These are phyloP conservation scores for Caenorhabditis wallacei DNA, from an alignment of 2,888 invertebrate genomes.

Conservation along the genomic window DNA sequence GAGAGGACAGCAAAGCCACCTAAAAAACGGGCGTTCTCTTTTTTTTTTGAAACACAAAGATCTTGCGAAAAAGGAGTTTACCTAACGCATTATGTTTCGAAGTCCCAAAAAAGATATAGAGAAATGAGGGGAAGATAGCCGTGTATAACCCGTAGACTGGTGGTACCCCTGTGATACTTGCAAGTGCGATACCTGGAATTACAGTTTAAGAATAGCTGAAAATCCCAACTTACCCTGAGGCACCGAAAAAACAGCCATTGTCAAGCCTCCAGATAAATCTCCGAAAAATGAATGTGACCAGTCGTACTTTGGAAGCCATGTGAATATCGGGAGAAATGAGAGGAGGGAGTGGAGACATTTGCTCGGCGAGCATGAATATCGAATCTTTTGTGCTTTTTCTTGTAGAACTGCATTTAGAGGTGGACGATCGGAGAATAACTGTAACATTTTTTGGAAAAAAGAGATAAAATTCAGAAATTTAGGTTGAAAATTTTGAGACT, in stretches of 20 bases:
- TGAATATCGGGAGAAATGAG: conserved; percentile 70
- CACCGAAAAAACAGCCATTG: conserved; percentile 82
- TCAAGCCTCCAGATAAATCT: conserved; percentile 81
- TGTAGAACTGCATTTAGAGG: conserved; percentile 63
- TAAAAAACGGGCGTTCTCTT: no score
- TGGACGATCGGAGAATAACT: conserved; percentile 66
- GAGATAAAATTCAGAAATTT: no score
- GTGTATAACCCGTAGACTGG: conserved; percentile 83
- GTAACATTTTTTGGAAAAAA: conserved; percentile 11
- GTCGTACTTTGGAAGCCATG: conserved; percentile 79
- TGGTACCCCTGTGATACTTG: conserved; percentile 81
- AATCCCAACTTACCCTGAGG: conserved; percentile 73
- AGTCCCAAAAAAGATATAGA: conserved; percentile 82
- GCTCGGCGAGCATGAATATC: conserved; percentile 51
- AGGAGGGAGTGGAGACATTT: conserved; percentile 60
- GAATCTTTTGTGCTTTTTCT: conserved; percentile 60
- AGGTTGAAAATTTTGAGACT: neutral
- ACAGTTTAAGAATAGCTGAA: no score
- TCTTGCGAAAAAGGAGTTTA: conserved; percentile 23
- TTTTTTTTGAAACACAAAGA: conserved; percentile 12
- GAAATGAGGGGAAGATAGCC: conserved; percentile 82
- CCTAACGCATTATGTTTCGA: conserved; percentile 82
- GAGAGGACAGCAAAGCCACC: conserved; percentile 82
- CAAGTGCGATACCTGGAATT: conserved; percentile 81
- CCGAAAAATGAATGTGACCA: conserved; percentile 81